Evolutionary conservation across 1,140 invertebrate species (phyloP).

Genomic region (Drosophila serrata): DNA sequence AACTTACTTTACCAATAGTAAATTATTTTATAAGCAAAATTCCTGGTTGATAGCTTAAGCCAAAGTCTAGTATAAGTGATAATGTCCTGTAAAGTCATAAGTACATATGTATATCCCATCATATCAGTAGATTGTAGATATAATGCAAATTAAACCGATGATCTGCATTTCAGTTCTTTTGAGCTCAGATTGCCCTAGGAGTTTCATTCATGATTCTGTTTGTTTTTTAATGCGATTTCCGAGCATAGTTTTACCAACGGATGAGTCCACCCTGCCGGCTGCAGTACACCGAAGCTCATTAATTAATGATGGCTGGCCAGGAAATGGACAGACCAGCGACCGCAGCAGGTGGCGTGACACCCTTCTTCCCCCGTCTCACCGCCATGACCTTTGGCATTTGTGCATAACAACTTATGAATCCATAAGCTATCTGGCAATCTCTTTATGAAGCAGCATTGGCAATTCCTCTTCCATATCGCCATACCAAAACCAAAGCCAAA

Average conservation of each 20-base stretch:
- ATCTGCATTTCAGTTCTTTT: constrained; percentile 9
- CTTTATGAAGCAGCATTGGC: constrained; percentile 46
- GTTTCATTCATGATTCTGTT: constrained; percentile 14
- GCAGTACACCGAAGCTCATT: constrained; percentile 44
- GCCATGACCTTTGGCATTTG: constrained; percentile 58
- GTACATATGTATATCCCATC: too few species aligned
- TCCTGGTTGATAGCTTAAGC: background rate
- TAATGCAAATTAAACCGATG: background rate
- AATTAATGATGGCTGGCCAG: constrained; percentile 61
- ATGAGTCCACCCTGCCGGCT: constrained; percentile 19
- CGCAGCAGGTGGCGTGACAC: constrained; percentile 47
- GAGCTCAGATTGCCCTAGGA: constrained; percentile 16
- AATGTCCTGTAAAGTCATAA: background rate
- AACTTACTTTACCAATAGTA: too few species aligned
- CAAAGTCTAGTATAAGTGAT: background rate
- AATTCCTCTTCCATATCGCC: constrained; percentile 26
- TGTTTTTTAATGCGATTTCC: constrained; percentile 22
- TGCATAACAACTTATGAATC: constrained; percentile 72
- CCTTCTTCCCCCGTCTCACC: background rate
- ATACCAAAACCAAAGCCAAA: constrained; percentile 17
- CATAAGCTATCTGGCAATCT: constrained; percentile 70
- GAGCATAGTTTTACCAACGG: constrained; percentile 5
- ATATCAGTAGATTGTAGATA: too few species aligned
- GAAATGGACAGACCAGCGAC: constrained; percentile 21
- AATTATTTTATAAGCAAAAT: too few species aligned